Evolutionary conservation across 2,888 invertebrate genomes (phyloP), one percentile per base, ranked within the genome.

Genomic region (Steinernema scapterisci): DNA sequence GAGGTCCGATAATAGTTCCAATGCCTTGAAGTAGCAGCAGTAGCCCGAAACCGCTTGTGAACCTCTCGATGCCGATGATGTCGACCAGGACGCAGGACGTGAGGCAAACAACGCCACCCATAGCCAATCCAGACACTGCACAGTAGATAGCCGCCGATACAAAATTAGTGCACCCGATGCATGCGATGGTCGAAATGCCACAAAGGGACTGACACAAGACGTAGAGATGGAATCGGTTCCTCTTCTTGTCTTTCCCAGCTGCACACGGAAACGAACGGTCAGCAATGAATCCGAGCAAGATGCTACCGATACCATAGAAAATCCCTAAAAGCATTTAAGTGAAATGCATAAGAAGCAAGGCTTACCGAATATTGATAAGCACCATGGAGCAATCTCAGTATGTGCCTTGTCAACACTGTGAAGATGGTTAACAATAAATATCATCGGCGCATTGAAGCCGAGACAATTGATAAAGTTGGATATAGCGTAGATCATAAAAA

Each of bases 51-150:
- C 97, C 96, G 88, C 95, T 97, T 70, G 97, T 97, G 83, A 99
- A 90, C 88, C 93, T 94, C 88, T 97, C 95, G 88, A 99, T 90
- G 0, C 97, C 97, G 56, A 99, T 91, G 52, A 97, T 91, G 88
- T 99, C 97, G 83, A 97, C 97, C 79, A 99, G 91, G 87, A 99
- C 95, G 88, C 97, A 97, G 70, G 97, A 97, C 45, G 97, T 97
- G 77, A 99, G 91, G 16, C 97, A 96, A 86, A 99, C 95, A 90
- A 95, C 97, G 79, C 84, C 85, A 43, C 82, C 78, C 70, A 86
- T 84, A 19, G 84, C 77, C 79, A 86, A 84, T n/a, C 83, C 83
- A 71, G 81, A 84, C 25, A 74, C 90, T 45, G 91, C 90, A 27
- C 93, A 92, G 89, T 94, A 97, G 73, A 93, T 84, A 23, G 92